These are phyloP conservation scores for Tyto alba DNA, from an alignment of 2,113 vertebrate genomes.

Conservation along the genomic window DNA sequence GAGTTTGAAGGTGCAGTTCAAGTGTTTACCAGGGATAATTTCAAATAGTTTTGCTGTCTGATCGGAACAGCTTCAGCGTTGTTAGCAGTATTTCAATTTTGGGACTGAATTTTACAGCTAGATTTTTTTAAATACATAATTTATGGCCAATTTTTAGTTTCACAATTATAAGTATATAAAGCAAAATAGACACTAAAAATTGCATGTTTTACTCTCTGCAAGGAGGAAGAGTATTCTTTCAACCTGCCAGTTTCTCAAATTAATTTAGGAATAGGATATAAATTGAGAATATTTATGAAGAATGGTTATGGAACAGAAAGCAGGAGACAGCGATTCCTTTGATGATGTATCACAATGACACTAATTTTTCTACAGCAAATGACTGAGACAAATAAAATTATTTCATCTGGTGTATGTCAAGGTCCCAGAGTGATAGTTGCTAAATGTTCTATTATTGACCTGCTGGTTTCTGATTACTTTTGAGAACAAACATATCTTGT, in stretches of 20 bases:
- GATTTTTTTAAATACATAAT: neutral
- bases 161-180: neutral
- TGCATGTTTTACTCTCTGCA: neutral
- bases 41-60: neutral
- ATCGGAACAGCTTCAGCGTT: neutral
- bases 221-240: neutral
- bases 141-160: neutral
- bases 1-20: neutral
- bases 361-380: slow-evolving; percentile 28
- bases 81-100: neutral
- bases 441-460: slow-evolving; percentile 37
- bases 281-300: slow-evolving; percentile 24
- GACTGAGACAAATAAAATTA: neutral
- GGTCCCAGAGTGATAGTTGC: slow-evolving; percentile 9
- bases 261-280: neutral
- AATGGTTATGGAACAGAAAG: neutral
- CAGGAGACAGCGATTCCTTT: slow-evolving; percentile 5
- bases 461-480: slow-evolving; percentile 55
- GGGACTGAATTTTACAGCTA: neutral
- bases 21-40: neutral
- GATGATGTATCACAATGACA: slow-evolving; percentile 7
- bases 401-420: slow-evolving; percentile 27
- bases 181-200: neutral
- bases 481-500: slow-evolving; percentile 2
- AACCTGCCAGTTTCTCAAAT: neutral